Base-by-base conservation (phyloP, 1,140 invertebrate species). In the Drosophila watanabei region DNA sequence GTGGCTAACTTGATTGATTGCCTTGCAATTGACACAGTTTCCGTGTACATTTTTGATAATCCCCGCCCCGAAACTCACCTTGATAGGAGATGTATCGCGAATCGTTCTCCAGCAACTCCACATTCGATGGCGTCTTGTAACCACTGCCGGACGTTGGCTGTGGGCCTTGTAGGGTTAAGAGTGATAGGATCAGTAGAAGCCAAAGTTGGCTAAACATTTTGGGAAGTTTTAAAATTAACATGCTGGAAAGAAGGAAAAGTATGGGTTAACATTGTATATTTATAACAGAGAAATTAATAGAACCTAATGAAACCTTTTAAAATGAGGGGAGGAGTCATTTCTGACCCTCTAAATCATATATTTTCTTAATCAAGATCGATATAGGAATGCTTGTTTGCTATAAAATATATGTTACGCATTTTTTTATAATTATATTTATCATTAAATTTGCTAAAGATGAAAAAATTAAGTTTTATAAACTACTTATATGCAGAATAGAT, bases 1-100 rank as follows among this genome's bases (percentile, higher is more conserved):
- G 78, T 81, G 64, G 54, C 11, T 14, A 14, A 20, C 35, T 68
- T 92, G 79, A 90, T 85, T 86, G 84, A 92, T 92, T 83, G 75
- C 59, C 46, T 60, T 57, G 64, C 82, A 89, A 91, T 86, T 90
- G 86, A 89, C 91, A 91, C 49, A 79, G 49, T 82, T 90, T 82
- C 32, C 9, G 24, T 56, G 41, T 66, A 58, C 59, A 68, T 57
- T 75, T 75, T 82, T 91, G 87, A 90, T 84, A 84, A 78, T 84
- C 64, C 65, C 63, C 18, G 43, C 28, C 14, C 8, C 39, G 16
- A 41, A 56, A 80, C 92, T 86, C 88, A 94, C 94, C 94, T 94
- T 94, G 93, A 92, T 93, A 93, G 64, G 94, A 94, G 66, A 94
- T 94, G 63, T 92, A 94, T 69, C 93, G 84, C 68, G 91, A 92